Base-by-base conservation (phyloP, 2,797 vertebrate genomes). In the Cryptoblepharus egeriae region DNA sequence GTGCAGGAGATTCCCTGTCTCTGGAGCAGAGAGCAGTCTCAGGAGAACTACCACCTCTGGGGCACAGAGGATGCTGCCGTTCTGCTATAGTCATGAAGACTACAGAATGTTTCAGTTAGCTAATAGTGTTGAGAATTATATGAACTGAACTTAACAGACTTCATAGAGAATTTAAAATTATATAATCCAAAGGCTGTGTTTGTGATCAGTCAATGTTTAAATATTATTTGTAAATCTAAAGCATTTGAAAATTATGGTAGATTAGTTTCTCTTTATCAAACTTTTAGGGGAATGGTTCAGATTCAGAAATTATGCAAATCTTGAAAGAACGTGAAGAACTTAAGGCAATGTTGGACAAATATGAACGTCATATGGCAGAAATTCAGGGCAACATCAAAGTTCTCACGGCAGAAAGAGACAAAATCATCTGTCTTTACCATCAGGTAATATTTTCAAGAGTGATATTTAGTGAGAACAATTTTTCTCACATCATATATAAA, bases 341-440 rank as follows among this genome's bases (percentile, higher is more conserved):
- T 84, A 95, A 94, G 86, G 92, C 91, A 84, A 94, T 92, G 42
- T 83, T 96, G 87, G 95, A 95, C 88, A 97, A 95, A 85, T 94
- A 95, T 52, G 91, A 97, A 81, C 89, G 87, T 37, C 95, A 92
- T 77, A 75, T 97, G 83, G 93, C 95, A 90, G 96, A 97, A 95
- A 95, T 96, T 88, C 96, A 97, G 93, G 95, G 92, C 83, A 96
- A 97, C 60, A 79, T 96, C 74, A 95, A 95, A 87, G 95, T 97
- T 89, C 95, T 97, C 81, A 96, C 92, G 75, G 95, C 95, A 55
- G 96, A 97, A 76, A 94, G 96, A 87, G 95, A 97, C 80, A 96
- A 96, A 91, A 94, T 89, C 82, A 89, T 92, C 85, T 75, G 57
- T 84, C 92, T 96, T 87, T 96, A 96, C 91, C 93, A 96, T 80